Conservation (phyloP, 2,888 invertebrate species). For the Limulus polyphemus region DNA sequence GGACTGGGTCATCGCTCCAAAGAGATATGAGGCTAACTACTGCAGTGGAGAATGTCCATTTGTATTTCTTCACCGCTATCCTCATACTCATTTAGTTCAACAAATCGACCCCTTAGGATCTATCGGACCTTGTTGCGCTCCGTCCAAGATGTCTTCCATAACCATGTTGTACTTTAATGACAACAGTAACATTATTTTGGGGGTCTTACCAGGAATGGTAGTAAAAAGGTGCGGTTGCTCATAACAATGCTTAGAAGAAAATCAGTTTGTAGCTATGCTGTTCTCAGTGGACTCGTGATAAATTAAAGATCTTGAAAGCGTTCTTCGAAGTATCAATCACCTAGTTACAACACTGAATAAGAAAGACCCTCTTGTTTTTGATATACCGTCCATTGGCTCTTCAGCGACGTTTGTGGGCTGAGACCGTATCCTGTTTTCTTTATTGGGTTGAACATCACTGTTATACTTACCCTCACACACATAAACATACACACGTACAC, state of each 20-base stretch:
- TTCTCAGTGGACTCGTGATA: too few species aligned
- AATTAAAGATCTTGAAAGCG: too few species aligned
- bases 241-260: conserved; percentile 38
- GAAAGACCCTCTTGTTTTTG: too few species aligned
- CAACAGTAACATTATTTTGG: conserved; percentile 64
- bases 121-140: conserved; percentile 83
- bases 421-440: too few species aligned
- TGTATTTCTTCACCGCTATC: conserved; percentile 70
- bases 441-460: too few species aligned
- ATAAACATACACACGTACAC: too few species aligned
- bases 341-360: too few species aligned
- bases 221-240: conserved; percentile 87
- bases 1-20: conserved; percentile 96
- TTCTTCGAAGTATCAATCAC: too few species aligned
- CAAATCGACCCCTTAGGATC: conserved; percentile 61
- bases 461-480: too few species aligned
- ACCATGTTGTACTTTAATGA: conserved; percentile 87
- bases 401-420: too few species aligned
- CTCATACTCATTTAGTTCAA: conserved; percentile 76
- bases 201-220: conserved; percentile 83
- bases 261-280: too few species aligned
- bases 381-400: too few species aligned
- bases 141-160: conserved; percentile 60
- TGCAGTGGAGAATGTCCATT: conserved; percentile 89
- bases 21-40: conserved; percentile 86